Evolutionary conservation across 1,140 invertebrate species (phyloP).

Genomic region (Caenorhabditis latens): DNA sequence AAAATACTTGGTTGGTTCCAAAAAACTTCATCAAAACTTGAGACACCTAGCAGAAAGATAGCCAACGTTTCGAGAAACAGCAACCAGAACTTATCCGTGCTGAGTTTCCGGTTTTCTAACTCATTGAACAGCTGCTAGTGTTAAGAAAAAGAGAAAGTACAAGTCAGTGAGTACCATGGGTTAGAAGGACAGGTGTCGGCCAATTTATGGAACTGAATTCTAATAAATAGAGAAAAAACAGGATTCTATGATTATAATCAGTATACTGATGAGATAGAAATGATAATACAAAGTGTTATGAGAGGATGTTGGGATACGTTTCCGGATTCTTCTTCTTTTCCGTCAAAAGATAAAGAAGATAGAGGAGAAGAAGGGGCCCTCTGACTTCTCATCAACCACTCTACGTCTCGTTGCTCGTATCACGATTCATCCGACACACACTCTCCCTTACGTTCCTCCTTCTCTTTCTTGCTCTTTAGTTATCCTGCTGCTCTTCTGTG

Average conservation of each 20-base stretch:
- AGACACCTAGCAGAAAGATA: conserved; percentile 21
- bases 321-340: conserved; percentile 31
- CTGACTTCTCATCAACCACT: conserved; percentile 33
- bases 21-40: conserved; percentile 45
- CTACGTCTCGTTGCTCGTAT: conserved; percentile 48
- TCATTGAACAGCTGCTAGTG: conserved; percentile 27
- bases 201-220: no score
- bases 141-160: conserved; percentile 44
- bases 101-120: conserved; percentile 44
- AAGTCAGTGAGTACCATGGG: not conserved
- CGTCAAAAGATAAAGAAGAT: conserved; percentile 43
- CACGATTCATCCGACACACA: conserved; percentile 33
- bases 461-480: not conserved
- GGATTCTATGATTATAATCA: not conserved
- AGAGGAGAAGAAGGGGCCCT: not conserved
- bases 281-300: not conserved
- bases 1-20: not conserved
- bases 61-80: no score
- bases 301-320: conserved; percentile 5
- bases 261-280: not conserved
- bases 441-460: not conserved
- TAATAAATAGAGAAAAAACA: not conserved
- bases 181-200: not conserved
- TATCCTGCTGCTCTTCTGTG: conserved; percentile 27
- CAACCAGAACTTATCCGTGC: conserved; percentile 1